Percentiles rank a stretch among this genome's conserved stretches.
These are phyloP conservation scores for Euzophera pinguis DNA, from an alignment of 2,888 invertebrate genomes.

Conservation along the genomic window DNA sequence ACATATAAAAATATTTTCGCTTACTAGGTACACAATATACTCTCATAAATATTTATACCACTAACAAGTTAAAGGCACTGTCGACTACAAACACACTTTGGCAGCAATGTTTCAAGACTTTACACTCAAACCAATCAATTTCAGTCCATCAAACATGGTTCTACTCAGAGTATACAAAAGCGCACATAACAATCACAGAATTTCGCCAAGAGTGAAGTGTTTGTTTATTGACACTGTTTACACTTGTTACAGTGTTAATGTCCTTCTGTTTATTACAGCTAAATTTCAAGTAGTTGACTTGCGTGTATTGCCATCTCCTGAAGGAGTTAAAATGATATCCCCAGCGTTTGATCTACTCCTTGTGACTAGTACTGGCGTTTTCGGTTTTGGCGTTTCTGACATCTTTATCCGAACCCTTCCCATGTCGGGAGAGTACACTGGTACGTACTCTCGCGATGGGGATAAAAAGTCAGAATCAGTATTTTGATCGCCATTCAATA, in stretches of 20 bases:
- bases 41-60: conserved; percentile 69
- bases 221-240: conserved; percentile 67
- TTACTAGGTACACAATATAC: conserved; percentile 70
- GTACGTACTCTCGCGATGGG: conserved; percentile 69
- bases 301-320: conserved; percentile 54
- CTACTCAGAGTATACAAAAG: conserved; percentile 42
- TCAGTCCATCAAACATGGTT: conserved; percentile 46
- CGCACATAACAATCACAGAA: conserved; percentile 68
- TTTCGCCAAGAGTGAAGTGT: conserved; percentile 74
- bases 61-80: conserved; percentile 76
- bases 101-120: conserved; percentile 71
- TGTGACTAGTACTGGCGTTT: conserved; percentile 90
- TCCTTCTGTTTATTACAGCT: conserved; percentile 36
- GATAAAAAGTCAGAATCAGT: conserved; percentile 64
- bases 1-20: conserved; percentile 75
- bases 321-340: conserved; percentile 85
- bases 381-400: conserved; percentile 88
- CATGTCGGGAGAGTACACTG: conserved; percentile 83
- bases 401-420: conserved; percentile 89
- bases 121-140: conserved; percentile 47
- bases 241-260: conserved; percentile 47
- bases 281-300: conserved; percentile 71
- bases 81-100: conserved; percentile 81
- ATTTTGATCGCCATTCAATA: conserved; percentile 64
- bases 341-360: conserved; percentile 87